phyloP scores from a whole-genome alignment of 2,113 vertebrate genomes.

The Eretmochelys imbricata region DNA sequence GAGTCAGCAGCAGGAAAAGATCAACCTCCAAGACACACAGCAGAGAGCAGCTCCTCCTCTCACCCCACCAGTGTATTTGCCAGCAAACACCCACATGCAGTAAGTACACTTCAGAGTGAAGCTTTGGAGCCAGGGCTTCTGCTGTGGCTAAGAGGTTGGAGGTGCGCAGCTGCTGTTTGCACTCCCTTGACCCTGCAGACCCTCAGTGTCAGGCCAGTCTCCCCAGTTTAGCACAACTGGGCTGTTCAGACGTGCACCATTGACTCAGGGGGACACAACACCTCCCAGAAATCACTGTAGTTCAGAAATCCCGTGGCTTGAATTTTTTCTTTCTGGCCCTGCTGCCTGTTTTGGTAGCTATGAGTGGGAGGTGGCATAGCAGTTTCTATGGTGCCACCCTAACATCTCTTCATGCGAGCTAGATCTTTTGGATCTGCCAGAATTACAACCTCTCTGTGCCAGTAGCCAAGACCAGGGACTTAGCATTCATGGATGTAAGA shows the following conservation, averaged over 20 bases:
- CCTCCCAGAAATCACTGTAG: neutral
- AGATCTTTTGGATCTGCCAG: neutral
- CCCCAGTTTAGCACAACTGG: too few relatives aligned
- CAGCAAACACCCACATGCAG: neutral
- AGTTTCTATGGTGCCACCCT: neutral
- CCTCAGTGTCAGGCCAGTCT: neutral
- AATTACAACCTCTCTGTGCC: too few relatives aligned
- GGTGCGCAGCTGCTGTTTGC: neutral
- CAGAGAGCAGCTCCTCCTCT: neutral
- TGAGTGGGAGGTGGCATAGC: neutral
- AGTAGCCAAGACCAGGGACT: too few relatives aligned
- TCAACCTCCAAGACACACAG: neutral
- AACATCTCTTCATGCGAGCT: neutral
- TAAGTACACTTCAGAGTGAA: neutral
- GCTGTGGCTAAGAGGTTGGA: neutral
- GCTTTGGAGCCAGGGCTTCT: neutral
- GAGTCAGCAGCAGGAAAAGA: neutral
- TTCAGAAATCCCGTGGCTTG: neutral
- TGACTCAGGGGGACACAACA: fast-evolving
- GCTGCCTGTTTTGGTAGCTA: neutral
- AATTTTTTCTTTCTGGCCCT: neutral
- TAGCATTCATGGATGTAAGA: neutral
- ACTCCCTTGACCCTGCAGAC: neutral
- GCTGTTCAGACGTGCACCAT: neutral
- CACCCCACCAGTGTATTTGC: neutral